These are phyloP conservation scores for Cercopithecus mona DNA, from an alignment of 2,113 vertebrate species.

Conservation along the genomic window DNA sequence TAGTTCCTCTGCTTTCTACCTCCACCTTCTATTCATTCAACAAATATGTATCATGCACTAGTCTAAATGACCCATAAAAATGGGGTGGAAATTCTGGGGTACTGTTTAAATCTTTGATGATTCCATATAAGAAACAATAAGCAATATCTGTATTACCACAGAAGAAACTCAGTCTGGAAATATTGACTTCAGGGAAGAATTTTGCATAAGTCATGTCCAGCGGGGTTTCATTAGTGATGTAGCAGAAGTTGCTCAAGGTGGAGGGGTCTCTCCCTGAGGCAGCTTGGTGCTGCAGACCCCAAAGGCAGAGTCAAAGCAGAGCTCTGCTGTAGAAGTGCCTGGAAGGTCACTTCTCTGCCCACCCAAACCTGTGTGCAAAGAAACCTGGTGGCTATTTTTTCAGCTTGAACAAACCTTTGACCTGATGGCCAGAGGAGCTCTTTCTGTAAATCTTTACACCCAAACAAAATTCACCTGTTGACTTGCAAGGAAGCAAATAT, in stretches of 20 bases:
- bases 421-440: neutral
- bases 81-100: neutral
- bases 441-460: neutral
- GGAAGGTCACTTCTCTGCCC: neutral
- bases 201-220: neutral
- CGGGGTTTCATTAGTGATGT: neutral
- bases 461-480: neutral
- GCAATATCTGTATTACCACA: neutral
- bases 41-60: neutral
- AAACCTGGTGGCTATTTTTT: constrained; percentile 16
- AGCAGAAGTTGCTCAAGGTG: neutral
- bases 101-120: neutral
- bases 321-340: neutral
- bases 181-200: neutral
- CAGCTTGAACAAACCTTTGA: constrained; percentile 28
- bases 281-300: neutral
- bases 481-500: neutral
- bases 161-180: neutral
- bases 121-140: neutral
- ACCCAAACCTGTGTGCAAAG: neutral
- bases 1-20: neutral
- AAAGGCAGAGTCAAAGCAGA: neutral
- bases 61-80: neutral
- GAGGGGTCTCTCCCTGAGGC: neutral
- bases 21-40: neutral